These are phyloP conservation scores for Oreamnos americanus DNA, from an alignment of 2,113 vertebrate species.

Conservation along the genomic window DNA sequence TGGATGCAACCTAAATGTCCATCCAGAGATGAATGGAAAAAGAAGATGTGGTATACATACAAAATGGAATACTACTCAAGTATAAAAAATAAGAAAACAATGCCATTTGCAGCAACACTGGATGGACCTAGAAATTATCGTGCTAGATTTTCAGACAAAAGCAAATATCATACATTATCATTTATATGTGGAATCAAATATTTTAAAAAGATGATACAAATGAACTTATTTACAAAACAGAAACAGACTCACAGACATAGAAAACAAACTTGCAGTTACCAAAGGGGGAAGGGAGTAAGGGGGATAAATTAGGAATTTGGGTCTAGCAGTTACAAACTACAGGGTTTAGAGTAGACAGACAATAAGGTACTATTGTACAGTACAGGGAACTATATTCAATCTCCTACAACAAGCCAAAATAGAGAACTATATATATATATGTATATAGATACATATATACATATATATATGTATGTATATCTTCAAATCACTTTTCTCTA, in stretches of 20 bases:
- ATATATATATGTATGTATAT: neutral
- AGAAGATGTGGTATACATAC: neutral
- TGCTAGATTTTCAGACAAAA: neutral
- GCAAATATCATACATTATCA: neutral
- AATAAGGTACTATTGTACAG: neutral
- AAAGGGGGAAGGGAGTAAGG: neutral
- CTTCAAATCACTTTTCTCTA: neutral
- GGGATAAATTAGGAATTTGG: neutral
- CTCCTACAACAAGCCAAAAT: neutral
- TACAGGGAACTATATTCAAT: neutral
- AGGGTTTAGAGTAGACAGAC: neutral
- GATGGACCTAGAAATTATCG: neutral
- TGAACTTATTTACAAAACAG: neutral
- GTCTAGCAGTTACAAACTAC: neutral
- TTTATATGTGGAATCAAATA: neutral
- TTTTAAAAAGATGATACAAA: neutral
- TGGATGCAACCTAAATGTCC: neutral
- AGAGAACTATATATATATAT: neutral
- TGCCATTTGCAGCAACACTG: neutral
- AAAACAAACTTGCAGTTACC: neutral
- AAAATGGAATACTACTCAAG: neutral
- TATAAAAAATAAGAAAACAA: neutral
- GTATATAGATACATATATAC: rapidly evolving
- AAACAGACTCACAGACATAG: neutral
- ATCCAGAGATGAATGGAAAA: neutral